Conservation (phyloP, 2,797 vertebrate genomes). For the Eidolon dupreanum region DNA sequence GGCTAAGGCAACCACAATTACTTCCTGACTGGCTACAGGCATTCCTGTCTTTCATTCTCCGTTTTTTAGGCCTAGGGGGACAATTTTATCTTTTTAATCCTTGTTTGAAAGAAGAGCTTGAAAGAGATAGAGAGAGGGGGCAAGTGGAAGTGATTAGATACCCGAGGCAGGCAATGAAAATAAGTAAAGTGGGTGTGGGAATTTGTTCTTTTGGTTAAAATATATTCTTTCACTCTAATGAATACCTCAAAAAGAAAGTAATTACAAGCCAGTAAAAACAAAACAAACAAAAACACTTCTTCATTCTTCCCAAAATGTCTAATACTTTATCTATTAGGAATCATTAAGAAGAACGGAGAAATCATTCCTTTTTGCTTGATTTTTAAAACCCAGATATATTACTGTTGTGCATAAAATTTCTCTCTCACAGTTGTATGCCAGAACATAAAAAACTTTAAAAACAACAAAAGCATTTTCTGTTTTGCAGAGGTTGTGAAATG, state of each 20-base stretch:
- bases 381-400: neutral
- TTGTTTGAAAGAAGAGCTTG: neutral
- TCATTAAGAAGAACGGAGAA: neutral
- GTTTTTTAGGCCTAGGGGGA: neutral
- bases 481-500: conserved; percentile 34
- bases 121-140: neutral
- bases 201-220: neutral
- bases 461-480: conserved; percentile 11
- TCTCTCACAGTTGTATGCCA: neutral
- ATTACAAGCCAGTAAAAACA: neutral
- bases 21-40: neutral
- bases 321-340: neutral
- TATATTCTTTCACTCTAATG: neutral
- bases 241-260: neutral
- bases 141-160: neutral
- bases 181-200: neutral
- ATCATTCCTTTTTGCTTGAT: neutral
- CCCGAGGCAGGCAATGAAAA: neutral
- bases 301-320: neutral
- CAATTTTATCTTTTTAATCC: neutral
- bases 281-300: neutral
- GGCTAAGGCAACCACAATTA: neutral
- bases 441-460: conserved; percentile 8
- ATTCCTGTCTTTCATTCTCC: neutral
- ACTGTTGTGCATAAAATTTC: conserved; percentile 8